A percentile compares a stretch with the other conserved stretches of the same genome.
Evolutionary conservation across 2,113 vertebrate species (phyloP).

Genomic region (Microcebus tavaratra): DNA sequence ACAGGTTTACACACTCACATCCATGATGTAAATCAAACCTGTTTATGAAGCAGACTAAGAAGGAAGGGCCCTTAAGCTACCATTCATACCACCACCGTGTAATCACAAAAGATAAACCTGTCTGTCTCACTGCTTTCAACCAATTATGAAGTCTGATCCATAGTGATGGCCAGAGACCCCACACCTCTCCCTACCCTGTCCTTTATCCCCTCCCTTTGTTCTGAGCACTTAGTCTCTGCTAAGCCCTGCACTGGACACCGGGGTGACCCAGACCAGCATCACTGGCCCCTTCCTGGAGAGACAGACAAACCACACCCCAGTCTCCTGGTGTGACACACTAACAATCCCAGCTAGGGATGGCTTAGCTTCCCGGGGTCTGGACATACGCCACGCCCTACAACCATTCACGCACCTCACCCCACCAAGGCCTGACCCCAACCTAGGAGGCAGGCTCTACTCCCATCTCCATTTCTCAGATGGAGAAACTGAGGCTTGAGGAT

Average conservation of each 20-base stretch:
- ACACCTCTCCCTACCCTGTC: fast-evolving
- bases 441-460: neutral
- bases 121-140: neutral
- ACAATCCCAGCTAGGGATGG: neutral
- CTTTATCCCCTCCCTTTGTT: neutral
- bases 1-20: neutral
- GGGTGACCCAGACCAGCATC: neutral
- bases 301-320: neutral
- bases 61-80: neutral
- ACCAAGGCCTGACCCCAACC: neutral
- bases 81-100: neutral
- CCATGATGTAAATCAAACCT: neutral
- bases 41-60: neutral
- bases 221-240: neutral
- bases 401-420: fast-evolving
- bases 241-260: neutral
- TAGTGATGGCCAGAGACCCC: neutral
- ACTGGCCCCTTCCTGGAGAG: neutral
- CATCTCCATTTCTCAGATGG: neutral
- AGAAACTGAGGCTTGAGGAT: neutral
- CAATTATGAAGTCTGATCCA: neutral
- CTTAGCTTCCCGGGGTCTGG: fast-evolving
- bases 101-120: neutral
- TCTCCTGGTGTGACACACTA: fast-evolving
- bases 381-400: fast-evolving